Conservation (phyloP, 2,888 invertebrate genomes). For the Notodonta ziczac region DNA sequence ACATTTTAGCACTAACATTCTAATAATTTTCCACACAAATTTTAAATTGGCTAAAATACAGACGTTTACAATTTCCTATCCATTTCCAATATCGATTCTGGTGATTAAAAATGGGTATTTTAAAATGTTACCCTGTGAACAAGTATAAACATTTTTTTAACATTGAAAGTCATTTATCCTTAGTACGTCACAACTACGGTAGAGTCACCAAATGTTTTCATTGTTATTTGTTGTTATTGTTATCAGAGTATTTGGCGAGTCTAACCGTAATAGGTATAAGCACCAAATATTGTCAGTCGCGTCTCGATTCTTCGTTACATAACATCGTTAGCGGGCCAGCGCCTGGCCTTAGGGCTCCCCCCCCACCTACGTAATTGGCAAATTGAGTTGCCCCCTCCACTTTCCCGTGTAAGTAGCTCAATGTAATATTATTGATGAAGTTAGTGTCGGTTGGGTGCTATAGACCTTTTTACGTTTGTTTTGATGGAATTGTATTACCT, state of each 20-base stretch:
- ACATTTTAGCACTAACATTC: too few relatives aligned
- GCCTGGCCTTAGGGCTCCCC: constrained; percentile 39
- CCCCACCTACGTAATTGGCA: constrained; percentile 62
- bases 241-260: neutral
- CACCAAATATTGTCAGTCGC: constrained; percentile 49
- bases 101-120: too few relatives aligned
- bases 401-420: constrained; percentile 54
- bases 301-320: constrained; percentile 58
- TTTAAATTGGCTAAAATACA: too few relatives aligned
- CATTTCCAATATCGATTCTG: too few relatives aligned
- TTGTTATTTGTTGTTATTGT: neutral
- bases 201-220: neutral
- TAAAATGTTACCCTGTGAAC: too few relatives aligned
- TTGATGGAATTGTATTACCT: neutral
- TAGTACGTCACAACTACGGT: neutral
- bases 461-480: neutral
- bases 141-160: too few relatives aligned
- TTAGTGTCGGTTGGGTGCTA: constrained; percentile 34
- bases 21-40: too few relatives aligned
- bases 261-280: constrained; percentile 10
- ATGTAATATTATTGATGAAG: constrained; percentile 66
- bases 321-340: constrained; percentile 53
- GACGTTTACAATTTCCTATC: too few relatives aligned
- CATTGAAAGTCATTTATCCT: neutral
- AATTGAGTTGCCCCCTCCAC: constrained; percentile 65